These are phyloP conservation scores for Chinchilla lanigera DNA, from an alignment of 2,113 vertebrate species.

Conservation along the genomic window DNA sequence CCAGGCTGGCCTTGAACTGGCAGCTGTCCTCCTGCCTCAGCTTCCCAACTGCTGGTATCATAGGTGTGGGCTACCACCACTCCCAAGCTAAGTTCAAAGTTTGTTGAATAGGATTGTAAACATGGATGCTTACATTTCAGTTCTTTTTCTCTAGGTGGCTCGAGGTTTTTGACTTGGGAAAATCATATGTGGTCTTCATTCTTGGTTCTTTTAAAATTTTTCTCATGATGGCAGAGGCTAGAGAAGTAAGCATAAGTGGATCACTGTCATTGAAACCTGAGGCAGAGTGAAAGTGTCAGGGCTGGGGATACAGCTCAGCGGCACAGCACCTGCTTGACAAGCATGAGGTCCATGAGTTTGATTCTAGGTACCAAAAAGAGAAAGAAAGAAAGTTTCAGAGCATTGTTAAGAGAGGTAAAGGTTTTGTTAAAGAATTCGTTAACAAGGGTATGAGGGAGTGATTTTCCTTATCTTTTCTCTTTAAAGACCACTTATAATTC, in stretches of 20 bases:
- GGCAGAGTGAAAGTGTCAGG: neutral
- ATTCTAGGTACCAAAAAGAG: no score
- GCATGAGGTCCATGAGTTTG: no score
- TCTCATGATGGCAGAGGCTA: neutral
- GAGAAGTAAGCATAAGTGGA: neutral
- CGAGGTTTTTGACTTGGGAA: slow-evolving; percentile 34
- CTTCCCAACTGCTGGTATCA: neutral
- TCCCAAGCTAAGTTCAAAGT: neutral
- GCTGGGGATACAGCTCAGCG: no score
- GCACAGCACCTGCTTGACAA: no score
- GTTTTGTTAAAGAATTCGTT: slow-evolving; percentile 41
- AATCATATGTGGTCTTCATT: neutral
- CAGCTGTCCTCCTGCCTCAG: neutral
- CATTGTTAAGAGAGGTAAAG: neutral
- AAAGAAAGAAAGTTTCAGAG: neutral
- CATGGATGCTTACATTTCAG: neutral
- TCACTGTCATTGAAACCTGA: neutral
- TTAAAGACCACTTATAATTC: neutral
- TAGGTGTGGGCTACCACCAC: neutral
- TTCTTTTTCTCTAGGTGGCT: neutral
- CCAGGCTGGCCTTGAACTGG: neutral
- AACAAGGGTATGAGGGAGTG: neutral
- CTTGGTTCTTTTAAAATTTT: slow-evolving; percentile 46
- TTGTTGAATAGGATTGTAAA: slow-evolving; percentile 13
- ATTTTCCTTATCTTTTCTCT: slow-evolving; percentile 5